A percentile compares a stretch with the other conserved stretches of the same genome.
These are phyloP conservation scores for Crotalus viridis DNA, from an alignment of 2,113 vertebrate species.

Conservation along the genomic window DNA sequence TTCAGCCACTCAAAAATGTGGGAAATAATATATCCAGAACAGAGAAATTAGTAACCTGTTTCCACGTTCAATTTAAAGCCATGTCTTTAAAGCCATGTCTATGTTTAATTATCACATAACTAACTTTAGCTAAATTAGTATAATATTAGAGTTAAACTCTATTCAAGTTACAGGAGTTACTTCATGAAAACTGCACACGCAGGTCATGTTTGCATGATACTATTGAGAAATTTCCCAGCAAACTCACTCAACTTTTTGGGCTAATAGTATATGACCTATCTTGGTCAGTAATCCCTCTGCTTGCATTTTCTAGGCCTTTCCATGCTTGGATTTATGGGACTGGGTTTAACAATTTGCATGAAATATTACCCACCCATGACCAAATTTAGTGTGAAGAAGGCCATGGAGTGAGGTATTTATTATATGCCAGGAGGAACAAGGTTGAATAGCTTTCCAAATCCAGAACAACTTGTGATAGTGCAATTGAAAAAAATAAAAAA, in stretches of 20 bases:
- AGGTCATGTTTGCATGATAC: neutral
- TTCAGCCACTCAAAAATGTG: neutral
- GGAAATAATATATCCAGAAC: neutral
- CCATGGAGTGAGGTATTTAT: neutral
- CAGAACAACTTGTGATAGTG: neutral
- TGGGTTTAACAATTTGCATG: neutral
- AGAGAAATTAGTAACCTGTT: neutral
- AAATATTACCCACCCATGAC: neutral
- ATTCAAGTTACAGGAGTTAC: neutral
- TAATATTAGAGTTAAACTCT: neutral
- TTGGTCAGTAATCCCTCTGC: neutral
- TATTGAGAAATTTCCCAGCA: neutral
- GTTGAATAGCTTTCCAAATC: neutral
- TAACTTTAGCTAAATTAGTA: neutral
- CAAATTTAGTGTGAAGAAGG: neutral
- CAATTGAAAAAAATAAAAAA: neutral
- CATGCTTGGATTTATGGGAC: neutral
- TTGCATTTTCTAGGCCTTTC: neutral
- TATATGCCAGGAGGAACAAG: neutral
- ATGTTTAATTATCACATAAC: neutral
- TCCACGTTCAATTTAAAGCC: neutral
- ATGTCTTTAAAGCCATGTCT: neutral
- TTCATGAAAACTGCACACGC: neutral
- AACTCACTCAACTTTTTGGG: neutral
- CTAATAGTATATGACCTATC: neutral